A percentile compares a stretch with the other conserved stretches of the same genome.
phyloP scores from a whole-genome alignment of 2,113 vertebrate genomes.

The Pachypanchax playfairii region DNA sequence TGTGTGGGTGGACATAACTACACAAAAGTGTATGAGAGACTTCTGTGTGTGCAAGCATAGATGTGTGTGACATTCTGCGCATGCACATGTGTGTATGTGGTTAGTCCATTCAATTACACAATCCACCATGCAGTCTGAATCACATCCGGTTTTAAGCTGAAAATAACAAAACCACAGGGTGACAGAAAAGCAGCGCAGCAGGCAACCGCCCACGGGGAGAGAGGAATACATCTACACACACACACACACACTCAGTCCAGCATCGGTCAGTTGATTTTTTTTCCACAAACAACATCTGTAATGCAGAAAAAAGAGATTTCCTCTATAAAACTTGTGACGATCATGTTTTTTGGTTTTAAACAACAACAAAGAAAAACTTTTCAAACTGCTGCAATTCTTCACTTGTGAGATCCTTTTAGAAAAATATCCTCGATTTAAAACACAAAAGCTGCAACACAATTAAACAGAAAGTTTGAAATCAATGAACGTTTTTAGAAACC shows the following conservation, averaged over 20 bases:
- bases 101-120: constrained; percentile 72
- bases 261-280: constrained; percentile 38
- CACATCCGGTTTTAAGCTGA: constrained; percentile 75
- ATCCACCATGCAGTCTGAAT: constrained; percentile 74
- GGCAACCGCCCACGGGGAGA: constrained; percentile 59
- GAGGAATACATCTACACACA: constrained; percentile 27
- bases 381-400: not conserved
- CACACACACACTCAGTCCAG: constrained; percentile 1
- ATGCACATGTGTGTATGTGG: constrained; percentile 7
- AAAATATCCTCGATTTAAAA: not conserved
- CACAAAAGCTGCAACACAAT: not conserved
- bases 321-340: not conserved
- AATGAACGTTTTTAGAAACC: not conserved
- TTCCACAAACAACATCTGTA: constrained; percentile 32
- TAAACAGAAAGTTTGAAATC: not conserved
- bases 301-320: not conserved
- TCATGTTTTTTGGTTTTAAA: too few species aligned
- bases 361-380: too few species aligned
- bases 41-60: constrained; percentile 1
- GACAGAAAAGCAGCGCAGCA: constrained; percentile 75
- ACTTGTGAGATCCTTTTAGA: too few species aligned
- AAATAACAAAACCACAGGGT: constrained; percentile 77
- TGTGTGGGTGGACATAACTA: constrained; percentile 46
- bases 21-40: constrained; percentile 9
- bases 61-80: constrained; percentile 7